Percentiles rank a stretch among this genome's conserved stretches.
These are phyloP conservation scores for Carpatolechia fugitivella DNA, from an alignment of 2,888 invertebrate species.

Conservation along the genomic window DNA sequence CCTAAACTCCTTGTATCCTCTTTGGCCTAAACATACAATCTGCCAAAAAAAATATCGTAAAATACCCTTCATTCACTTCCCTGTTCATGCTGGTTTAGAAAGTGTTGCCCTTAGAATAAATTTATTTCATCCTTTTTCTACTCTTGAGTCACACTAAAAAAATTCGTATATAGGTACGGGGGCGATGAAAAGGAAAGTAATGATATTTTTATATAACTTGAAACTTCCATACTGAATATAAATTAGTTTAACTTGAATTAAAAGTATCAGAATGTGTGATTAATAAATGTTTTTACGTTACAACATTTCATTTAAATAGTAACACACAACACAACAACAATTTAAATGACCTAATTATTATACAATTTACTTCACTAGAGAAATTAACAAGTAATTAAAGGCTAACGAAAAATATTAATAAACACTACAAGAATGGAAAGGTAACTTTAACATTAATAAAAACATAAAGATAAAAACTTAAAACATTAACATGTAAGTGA, in stretches of 20 bases:
- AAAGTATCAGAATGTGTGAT: constrained; percentile 25
- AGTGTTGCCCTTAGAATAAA: too few species aligned
- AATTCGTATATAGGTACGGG: too few species aligned
- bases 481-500: not conserved
- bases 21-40: too few species aligned
- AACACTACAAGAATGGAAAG: not conserved
- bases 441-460: not conserved
- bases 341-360: constrained; percentile 18
- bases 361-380: constrained; percentile 1
- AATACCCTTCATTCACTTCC: too few species aligned
- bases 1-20: too few species aligned
- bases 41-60: too few species aligned
- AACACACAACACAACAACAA: constrained; percentile 57
- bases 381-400: constrained; percentile 23
- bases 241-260: constrained; percentile 5
- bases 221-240: not conserved
- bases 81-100: too few species aligned
- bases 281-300: constrained; percentile 33
- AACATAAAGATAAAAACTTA: too few species aligned
- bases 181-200: too few species aligned
- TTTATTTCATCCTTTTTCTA: too few species aligned
- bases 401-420: constrained; percentile 18
- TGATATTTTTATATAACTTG: not conserved
- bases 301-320: constrained; percentile 49
- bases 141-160: too few species aligned